These are phyloP conservation scores for Keiferia lycopersicella DNA, from an alignment of 2,888 invertebrate species.

Conservation along the genomic window DNA sequence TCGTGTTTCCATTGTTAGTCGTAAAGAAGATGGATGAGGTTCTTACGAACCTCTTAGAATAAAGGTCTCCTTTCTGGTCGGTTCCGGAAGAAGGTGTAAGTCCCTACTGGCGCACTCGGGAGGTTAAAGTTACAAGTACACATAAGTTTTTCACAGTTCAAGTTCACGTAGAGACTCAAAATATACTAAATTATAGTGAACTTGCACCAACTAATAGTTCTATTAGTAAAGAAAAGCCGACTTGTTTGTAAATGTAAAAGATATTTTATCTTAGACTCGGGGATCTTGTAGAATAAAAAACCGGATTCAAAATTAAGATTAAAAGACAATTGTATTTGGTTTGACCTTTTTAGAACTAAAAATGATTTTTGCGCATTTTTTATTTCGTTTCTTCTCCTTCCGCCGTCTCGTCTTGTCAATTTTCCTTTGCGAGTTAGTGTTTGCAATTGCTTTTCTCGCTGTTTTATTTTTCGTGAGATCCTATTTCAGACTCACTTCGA, in stretches of 20 bases:
- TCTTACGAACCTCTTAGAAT: slow-evolving; percentile 12
- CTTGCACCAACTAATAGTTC: neutral
- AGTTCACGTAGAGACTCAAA: neutral
- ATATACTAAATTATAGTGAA: too few relatives aligned
- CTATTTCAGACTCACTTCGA: too few relatives aligned
- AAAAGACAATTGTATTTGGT: too few relatives aligned
- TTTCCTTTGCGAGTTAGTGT: neutral
- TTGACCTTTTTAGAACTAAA: too few relatives aligned
- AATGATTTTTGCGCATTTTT: too few relatives aligned
- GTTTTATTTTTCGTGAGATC: too few relatives aligned
- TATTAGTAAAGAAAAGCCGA: too few relatives aligned
- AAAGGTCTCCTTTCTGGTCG: neutral
- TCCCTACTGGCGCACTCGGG: neutral
- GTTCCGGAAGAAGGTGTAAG: neutral
- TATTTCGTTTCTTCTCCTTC: neutral
- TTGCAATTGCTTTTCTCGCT: neutral
- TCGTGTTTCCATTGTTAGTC: slow-evolving; percentile 27
- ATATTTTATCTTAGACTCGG: too few relatives aligned
- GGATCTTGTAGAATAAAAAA: too few relatives aligned
- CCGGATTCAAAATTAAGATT: too few relatives aligned
- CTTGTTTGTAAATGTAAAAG: too few relatives aligned
- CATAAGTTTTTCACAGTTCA: slow-evolving; percentile 3
- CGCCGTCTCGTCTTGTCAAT: neutral
- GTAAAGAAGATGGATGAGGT: slow-evolving; percentile 35
- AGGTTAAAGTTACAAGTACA: neutral